These are phyloP conservation scores for Luidia sarsii DNA, from an alignment of 53 echinoderm and acorn worm species.

Conservation along the genomic window DNA sequence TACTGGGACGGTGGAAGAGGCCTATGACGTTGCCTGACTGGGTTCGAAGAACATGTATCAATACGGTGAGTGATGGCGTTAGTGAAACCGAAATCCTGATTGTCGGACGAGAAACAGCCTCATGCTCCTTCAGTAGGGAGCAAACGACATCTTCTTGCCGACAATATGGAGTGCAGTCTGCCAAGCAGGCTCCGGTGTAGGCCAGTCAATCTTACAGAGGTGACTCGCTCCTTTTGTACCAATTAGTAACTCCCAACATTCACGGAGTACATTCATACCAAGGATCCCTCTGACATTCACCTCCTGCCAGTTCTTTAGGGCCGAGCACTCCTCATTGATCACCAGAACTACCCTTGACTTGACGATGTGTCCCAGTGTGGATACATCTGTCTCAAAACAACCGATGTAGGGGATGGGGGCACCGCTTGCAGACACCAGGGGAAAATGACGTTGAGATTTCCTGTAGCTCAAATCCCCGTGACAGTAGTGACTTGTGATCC, in stretches of 20 bases:
- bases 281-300: constrained; percentile 7
- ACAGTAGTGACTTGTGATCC: constrained; percentile 57
- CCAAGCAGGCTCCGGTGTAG: constrained; percentile 26
- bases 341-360: constrained; percentile 30
- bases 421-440: constrained; percentile 44
- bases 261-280: constrained; percentile 37
- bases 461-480: constrained; percentile 10
- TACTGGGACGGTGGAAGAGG: constrained; percentile 20
- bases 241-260: constrained; percentile 36
- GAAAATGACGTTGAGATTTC: constrained; percentile 22
- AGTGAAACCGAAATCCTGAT: constrained; percentile 22
- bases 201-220: constrained; percentile 23
- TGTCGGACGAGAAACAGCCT: not conserved
- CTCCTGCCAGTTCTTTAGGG: not conserved
- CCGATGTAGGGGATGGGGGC: constrained; percentile 49
- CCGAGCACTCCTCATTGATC: constrained; percentile 13
- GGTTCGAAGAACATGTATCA: not conserved
- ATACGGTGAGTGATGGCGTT: constrained; percentile 10
- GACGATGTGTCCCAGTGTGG: not conserved
- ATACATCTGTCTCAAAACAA: constrained; percentile 26
- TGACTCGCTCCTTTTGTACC: not conserved
- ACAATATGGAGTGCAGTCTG: constrained; percentile 43
- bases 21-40: not conserved
- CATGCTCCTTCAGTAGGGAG: not conserved
- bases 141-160: not conserved